Conservation (phyloP, 23 tunicate genomes). For the Styela plicata region DNA sequence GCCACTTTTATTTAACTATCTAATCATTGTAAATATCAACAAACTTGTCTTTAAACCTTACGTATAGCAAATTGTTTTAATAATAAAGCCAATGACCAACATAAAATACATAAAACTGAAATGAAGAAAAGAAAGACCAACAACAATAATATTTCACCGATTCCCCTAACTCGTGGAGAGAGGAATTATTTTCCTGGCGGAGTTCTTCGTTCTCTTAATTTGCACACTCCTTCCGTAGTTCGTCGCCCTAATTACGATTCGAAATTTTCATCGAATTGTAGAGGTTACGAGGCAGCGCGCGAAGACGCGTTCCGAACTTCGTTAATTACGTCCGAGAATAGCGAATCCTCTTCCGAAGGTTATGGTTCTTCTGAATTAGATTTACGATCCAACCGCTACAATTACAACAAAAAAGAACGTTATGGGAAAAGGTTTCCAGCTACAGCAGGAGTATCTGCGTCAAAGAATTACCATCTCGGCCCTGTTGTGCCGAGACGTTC, state of each 20-base stretch:
- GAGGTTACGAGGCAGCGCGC: not conserved
- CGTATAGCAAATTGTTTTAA: too few species aligned
- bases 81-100: too few species aligned
- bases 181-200: conserved; percentile 72
- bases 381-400: too few species aligned
- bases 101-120: too few species aligned
- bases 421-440: not conserved
- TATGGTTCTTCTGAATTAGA: too few species aligned
- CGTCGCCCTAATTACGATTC: not conserved
- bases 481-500: conserved; percentile 9
- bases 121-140: too few species aligned
- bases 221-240: not conserved
- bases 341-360: too few species aligned
- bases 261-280: not conserved
- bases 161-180: conserved; percentile 65
- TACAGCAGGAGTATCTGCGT: conserved; percentile 3
- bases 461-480: not conserved
- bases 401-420: not conserved
- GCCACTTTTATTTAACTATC: too few species aligned
- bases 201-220: conserved; percentile 18
- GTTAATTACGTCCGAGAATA: too few species aligned
- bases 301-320: too few species aligned
- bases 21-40: too few species aligned
- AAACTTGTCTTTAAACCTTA: too few species aligned
- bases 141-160: conserved; percentile 28